Evolutionary conservation across 2,888 invertebrate genomes (phyloP), one percentile per base, ranked within the genome.

Genomic region (Sphaerophoria rueppellii): DNA sequence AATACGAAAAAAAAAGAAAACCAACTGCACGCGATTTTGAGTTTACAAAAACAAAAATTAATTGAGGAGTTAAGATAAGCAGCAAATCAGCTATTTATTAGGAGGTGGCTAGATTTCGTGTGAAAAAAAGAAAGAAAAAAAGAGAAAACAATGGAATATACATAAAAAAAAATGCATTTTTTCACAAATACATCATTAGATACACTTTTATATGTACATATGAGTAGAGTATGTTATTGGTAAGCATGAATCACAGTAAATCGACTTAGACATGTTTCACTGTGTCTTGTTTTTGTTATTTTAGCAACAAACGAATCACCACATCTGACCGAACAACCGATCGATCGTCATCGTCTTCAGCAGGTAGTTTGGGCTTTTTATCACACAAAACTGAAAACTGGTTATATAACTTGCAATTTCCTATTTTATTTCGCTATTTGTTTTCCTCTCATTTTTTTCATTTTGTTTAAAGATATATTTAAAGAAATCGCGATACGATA

Each of bases 351-450:
- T 46, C 61, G 46, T 61, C 16, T n/a, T 54, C 73, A 69, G 52
- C 73, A 73, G 57, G 78, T 73, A 82, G 78, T 77, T 82, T 77
- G 71, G 37, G 40, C n/a, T 54, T 67, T 32, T 74, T 71, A 70
- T 74, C 65, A 74, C 32, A 34, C 9, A 9, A 43, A 43, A 50
- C 1, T 7, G 16, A 50, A 78, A 82, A 82, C 78, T 74, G 48
- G 82, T 82, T 82, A 82, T 71, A 77, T 82, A 78, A 82, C 63
- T 82, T 79, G 65, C 70, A 78, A 57, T 78, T 82, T 82, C 43
- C 52, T 55, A 52, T 34, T 74, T 52, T 54, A 34, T 50, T 24
- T 24, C 24, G 1, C 24, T 32, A 55, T 57, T 69, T 69, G 43
- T 63, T 69, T 65, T 65, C 55, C 14, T 67, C 50, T 67, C 37